These are phyloP conservation scores for Leptosomus discolor DNA, from an alignment of 2,113 vertebrate genomes.

Conservation along the genomic window DNA sequence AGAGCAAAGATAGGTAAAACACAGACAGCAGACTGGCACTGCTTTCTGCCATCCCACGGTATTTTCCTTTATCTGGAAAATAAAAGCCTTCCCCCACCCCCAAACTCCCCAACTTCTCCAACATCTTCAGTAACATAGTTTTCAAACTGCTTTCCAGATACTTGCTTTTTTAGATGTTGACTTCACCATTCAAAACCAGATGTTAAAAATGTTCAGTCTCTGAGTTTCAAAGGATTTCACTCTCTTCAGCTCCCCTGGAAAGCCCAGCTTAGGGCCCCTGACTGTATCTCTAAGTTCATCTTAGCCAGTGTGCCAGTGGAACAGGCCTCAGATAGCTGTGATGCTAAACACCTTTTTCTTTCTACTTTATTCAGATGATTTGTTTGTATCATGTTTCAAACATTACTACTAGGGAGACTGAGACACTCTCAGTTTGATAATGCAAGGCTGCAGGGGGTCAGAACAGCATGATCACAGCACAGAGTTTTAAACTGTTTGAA, in stretches of 20 bases:
- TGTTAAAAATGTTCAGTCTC: neutral
- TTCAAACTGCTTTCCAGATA: neutral
- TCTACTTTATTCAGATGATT: neutral
- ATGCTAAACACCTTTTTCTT: neutral
- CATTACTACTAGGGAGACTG: neutral
- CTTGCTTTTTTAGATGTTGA: neutral
- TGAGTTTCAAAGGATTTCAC: neutral
- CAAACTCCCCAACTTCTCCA: neutral
- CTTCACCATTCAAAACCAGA: neutral
- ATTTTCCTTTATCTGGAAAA: neutral
- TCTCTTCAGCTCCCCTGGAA: neutral
- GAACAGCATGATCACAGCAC: neutral
- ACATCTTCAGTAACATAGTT: neutral
- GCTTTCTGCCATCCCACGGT: neutral
- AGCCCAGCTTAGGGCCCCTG: neutral
- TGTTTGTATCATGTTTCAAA: neutral
- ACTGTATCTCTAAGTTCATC: neutral
- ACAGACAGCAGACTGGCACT: neutral
- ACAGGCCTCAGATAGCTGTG: neutral
- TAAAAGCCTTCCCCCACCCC: neutral
- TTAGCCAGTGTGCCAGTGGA: neutral
- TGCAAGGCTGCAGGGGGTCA: neutral
- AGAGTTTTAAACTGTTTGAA: constrained; percentile 5
- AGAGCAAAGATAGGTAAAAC: constrained; percentile 36
- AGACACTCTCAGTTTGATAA: neutral